These are phyloP conservation scores for Andricus grossulariae DNA, from an alignment of 1,140 invertebrate species.

Conservation along the genomic window DNA sequence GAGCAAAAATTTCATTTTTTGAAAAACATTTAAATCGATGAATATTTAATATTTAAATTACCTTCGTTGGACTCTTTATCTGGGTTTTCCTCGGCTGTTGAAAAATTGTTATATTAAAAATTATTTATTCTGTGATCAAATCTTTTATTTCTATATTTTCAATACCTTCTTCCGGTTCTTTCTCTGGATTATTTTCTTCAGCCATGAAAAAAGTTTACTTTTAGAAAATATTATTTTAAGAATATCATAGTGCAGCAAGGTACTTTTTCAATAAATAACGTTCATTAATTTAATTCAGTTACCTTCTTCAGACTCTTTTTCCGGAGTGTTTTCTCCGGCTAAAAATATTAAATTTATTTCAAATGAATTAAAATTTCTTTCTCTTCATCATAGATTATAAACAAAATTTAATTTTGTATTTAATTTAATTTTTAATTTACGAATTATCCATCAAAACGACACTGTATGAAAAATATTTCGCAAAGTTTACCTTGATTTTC, in stretches of 20 bases:
- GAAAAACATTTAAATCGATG: neutral
- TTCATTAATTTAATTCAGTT: neutral
- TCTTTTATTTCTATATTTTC: too few relatives aligned
- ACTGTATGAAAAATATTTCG: neutral
- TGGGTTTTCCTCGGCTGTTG: neutral
- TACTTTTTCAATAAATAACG: too few relatives aligned
- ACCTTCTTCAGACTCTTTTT: conserved; percentile 4
- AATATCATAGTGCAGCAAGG: too few relatives aligned
- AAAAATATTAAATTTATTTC: neutral
- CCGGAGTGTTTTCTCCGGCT: neutral
- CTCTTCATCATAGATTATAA: too few relatives aligned
- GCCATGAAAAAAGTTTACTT: conserved; percentile 1
- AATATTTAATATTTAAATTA: conserved; percentile 1
- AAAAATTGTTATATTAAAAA: neutral
- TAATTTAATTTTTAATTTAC: too few relatives aligned
- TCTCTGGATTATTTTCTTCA: conserved; percentile 37
- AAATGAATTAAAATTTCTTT: too few relatives aligned
- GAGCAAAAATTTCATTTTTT: conserved; percentile 8
- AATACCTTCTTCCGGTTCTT: conserved; percentile 38
- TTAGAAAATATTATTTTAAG: too few relatives aligned
- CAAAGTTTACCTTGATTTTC: conserved; percentile 22
- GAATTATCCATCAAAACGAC: neutral
- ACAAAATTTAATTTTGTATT: too few relatives aligned
- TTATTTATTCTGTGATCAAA: neutral
- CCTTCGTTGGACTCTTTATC: neutral